Conservation (phyloP, 2,113 vertebrate genomes). For the Baryphthengus martii region DNA sequence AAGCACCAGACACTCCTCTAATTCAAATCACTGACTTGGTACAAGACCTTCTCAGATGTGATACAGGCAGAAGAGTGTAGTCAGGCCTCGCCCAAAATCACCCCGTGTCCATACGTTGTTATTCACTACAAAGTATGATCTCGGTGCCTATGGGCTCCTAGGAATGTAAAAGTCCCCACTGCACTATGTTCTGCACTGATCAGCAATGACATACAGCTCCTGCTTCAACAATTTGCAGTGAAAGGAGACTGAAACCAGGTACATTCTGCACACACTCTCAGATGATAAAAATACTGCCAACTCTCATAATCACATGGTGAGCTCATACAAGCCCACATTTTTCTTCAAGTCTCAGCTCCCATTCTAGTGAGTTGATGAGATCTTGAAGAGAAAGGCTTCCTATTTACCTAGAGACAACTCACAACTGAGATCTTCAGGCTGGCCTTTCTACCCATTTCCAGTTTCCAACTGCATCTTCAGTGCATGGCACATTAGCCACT, state of each 20-base stretch:
- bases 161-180: conserved; percentile 9
- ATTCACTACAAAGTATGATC: conserved; percentile 21
- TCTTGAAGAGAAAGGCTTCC: neutral
- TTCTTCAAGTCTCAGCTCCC: neutral
- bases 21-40: neutral
- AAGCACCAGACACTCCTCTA: neutral
- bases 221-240: neutral
- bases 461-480: neutral
- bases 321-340: neutral
- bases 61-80: neutral
- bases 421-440: neutral
- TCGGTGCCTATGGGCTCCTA: neutral
- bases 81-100: neutral
- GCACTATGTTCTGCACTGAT: neutral
- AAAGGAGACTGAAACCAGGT: neutral
- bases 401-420: neutral
- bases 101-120: neutral
- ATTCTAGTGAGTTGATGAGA: neutral
- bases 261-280: neutral
- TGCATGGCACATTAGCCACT: neutral
- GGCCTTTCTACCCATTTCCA: neutral
- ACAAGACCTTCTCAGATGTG: neutral
- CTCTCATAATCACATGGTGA: neutral
- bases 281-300: neutral
- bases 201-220: conserved; percentile 12